Evolutionary conservation across 1,140 invertebrate species (phyloP).

Genomic region (Trypoxylus dichotomus): DNA sequence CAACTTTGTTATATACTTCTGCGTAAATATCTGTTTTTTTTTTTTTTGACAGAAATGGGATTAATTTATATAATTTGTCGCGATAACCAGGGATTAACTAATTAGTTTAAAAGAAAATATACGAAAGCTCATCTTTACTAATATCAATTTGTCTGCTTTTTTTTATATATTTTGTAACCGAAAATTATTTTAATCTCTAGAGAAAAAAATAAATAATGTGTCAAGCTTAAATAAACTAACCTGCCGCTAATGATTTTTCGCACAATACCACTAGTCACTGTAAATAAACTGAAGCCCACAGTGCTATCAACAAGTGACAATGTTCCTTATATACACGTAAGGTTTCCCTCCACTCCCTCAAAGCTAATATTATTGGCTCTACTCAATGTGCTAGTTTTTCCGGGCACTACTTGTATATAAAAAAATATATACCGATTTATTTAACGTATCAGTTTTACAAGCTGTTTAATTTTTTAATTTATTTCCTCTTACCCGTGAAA

Average conservation of each 20-base stretch:
- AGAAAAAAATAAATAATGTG: background rate
- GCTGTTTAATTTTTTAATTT: background rate
- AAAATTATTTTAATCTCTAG: background rate
- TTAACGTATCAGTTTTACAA: background rate
- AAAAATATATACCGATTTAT: background rate
- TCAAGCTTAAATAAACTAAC: conserved; percentile 7
- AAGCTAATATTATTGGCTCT: conserved; percentile 40
- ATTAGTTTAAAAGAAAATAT: background rate
- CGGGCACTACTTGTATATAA: background rate
- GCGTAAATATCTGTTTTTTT: too few relatives aligned
- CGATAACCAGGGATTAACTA: too few relatives aligned
- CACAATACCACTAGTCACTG: conserved; percentile 30
- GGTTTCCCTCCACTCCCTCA: conserved; percentile 44
- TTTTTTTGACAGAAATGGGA: too few relatives aligned
- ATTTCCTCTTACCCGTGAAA: too few relatives aligned
- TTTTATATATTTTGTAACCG: background rate
- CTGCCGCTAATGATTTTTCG: conserved; percentile 6
- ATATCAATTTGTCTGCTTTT: background rate
- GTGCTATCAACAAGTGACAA: conserved; percentile 50
- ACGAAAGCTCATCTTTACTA: background rate
- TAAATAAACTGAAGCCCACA: conserved; percentile 49
- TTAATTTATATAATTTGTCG: too few relatives aligned
- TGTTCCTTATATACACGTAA: conserved; percentile 46
- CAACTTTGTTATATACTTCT: too few relatives aligned
- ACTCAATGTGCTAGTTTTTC: conserved; percentile 21